Conservation (phyloP, 2,113 vertebrate species). For the Sapayoa aenigma region DNA sequence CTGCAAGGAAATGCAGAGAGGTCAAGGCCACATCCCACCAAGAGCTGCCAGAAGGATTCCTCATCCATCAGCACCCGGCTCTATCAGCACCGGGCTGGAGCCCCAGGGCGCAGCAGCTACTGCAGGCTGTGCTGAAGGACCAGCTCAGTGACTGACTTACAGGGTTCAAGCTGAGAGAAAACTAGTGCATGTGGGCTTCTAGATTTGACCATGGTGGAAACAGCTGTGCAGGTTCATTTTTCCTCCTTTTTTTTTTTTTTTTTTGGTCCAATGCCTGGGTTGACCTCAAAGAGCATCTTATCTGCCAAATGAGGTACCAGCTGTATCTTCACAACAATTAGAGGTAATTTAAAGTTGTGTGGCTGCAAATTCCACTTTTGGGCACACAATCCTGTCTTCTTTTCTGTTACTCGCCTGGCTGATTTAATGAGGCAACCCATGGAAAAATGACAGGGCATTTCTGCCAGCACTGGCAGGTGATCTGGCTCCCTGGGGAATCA, state of each 20-base stretch:
- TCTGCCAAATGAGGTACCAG: not conserved
- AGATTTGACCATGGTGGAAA: not conserved
- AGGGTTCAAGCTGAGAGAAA: not conserved
- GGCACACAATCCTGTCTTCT: not conserved
- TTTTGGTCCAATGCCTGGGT: not conserved
- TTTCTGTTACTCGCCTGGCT: not conserved
- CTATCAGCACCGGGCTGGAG: rapidly evolving
- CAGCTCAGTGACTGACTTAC: not conserved
- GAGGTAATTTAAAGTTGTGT: not conserved
- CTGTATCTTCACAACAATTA: not conserved
- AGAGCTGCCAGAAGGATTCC: not conserved
- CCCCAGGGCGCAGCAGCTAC: not conserved
- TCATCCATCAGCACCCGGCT: not conserved
- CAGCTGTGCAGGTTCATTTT: not conserved
- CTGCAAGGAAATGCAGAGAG: not conserved
- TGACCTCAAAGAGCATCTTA: not conserved
- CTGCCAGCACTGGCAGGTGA: not conserved
- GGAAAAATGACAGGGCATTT: not conserved
- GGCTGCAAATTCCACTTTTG: not conserved
- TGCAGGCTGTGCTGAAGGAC: rapidly evolving
- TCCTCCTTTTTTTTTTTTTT: no score
- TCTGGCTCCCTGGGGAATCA: rapidly evolving
- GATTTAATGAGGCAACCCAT: not conserved
- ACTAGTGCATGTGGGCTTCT: not conserved
- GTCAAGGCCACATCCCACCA: rapidly evolving